Conservation (phyloP, 2,888 invertebrate species). For the Boloria selene region DNA sequence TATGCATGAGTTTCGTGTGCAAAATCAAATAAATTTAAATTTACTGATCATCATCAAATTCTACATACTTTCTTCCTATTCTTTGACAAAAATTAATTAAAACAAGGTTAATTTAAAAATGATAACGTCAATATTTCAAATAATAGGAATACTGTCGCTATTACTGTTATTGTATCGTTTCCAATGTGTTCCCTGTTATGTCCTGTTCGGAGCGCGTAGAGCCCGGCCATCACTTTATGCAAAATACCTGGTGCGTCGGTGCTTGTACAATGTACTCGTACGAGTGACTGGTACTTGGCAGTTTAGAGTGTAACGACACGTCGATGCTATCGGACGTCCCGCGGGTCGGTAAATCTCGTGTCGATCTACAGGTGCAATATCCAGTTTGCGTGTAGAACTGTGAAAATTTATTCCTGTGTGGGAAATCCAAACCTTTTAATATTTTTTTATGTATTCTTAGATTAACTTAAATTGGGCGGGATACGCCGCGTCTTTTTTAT, state of each 20-base stretch:
- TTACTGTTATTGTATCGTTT: background rate
- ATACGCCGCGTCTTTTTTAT: too few species aligned
- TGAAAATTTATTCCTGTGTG: background rate
- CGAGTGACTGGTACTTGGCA: constrained; percentile 21
- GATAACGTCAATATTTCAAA: too few species aligned
- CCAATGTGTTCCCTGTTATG: background rate
- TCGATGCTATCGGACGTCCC: constrained; percentile 37
- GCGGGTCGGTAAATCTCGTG: constrained; percentile 20
- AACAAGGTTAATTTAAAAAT: too few species aligned
- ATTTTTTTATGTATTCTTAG: constrained; percentile 48
- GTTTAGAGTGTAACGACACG: constrained; percentile 40
- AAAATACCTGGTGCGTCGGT: background rate
- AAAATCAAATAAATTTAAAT: too few species aligned
- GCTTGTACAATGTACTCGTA: constrained; percentile 1
- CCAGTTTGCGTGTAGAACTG: background rate
- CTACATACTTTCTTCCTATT: too few species aligned
- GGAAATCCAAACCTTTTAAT: constrained; percentile 46
- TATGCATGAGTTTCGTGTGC: too few species aligned
- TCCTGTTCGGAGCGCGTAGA: background rate
- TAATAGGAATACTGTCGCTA: background rate
- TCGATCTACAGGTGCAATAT: constrained; percentile 38
- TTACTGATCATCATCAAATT: too few species aligned
- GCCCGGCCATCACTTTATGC: constrained; percentile 1
- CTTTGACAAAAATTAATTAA: too few species aligned
- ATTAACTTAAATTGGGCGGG: background rate